Base-by-base conservation (phyloP, 2,113 vertebrate genomes). In the Physeter macrocephalus region DNA sequence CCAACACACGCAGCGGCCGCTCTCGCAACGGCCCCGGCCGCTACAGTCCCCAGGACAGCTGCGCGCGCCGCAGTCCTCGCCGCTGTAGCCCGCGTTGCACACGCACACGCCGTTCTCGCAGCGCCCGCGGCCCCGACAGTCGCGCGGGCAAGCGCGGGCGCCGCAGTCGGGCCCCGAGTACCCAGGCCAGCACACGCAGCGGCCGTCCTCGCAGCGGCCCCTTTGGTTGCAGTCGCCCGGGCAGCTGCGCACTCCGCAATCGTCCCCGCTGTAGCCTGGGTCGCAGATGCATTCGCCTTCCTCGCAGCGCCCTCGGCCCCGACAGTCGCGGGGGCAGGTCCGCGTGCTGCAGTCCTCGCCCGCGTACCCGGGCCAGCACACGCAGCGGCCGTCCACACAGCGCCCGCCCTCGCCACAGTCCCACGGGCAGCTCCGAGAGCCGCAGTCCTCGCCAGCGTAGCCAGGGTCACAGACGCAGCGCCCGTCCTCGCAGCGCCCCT, bases 181-280 rank as follows among this genome's bases (percentile, higher is more conserved):
- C 54, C 99, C 99, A 1, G 98, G 97, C 61, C 98, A 97, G 96
- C 99, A 99, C 83, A 98, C 88, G 93, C 99, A 99, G 95, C 98
- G 98, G 15, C 99, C 99, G 80, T 99, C 98, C 89, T 99, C 98
- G 97, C 99, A 99, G 95, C 96, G 97, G 4, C 99, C 99, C n/a
- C 98, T 97, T 57, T 97, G 98, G 93, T 27, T 97, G 96, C 99
- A 99, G 97, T 98, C 98, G 0, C 93, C 93, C 0, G 98, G 98
- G 59, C 99, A 99, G 71, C 84, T 78, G 90, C 95, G 98, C n/a
- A 97, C 97, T 0, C 97, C 96, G 80, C 99, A 99, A 61, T 98
- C 98, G 1, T 93, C n/a, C 0, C 98, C 99, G 6, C 96, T 96
- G 36, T 98, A 99, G 9, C 98, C 99, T 0, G 75, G 1, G 1